Conservation (phyloP, 2,797 vertebrate genomes). For the Sylvilagus floridanus region DNA sequence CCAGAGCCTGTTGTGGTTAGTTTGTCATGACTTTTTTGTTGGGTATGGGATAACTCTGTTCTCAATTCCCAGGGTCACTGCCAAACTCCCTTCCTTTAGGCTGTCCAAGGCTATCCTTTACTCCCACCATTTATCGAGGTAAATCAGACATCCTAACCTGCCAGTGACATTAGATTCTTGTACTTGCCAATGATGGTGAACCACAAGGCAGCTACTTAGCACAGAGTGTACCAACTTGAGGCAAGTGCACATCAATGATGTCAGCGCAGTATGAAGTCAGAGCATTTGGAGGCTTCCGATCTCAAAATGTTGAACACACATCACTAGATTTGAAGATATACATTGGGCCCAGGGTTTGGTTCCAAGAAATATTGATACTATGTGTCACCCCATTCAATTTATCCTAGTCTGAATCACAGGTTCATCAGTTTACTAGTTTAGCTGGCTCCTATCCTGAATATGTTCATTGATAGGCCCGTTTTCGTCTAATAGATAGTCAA, state of each 20-base stretch:
- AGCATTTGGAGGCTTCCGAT: neutral
- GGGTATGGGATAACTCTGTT: neutral
- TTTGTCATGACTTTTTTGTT: neutral
- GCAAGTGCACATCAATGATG: neutral
- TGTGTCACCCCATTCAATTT: conserved; percentile 3
- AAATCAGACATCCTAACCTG: neutral
- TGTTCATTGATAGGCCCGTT: neutral
- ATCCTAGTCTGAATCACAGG: neutral
- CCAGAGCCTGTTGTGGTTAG: neutral
- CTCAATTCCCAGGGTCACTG: neutral
- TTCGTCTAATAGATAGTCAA: neutral
- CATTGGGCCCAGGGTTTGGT: neutral
- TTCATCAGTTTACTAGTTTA: neutral
- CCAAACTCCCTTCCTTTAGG: neutral
- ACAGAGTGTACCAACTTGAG: neutral
- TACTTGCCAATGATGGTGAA: neutral
- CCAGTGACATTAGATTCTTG: neutral
- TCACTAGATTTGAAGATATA: neutral
- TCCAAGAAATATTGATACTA: neutral
- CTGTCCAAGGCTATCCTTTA: neutral
- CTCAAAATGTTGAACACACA: neutral
- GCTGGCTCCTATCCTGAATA: neutral
- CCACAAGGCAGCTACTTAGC: neutral
- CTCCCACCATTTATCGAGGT: neutral
- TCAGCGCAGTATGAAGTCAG: neutral